A percentile compares a stretch with the other conserved stretches of the same genome.
phyloP scores from a whole-genome alignment of 2,113 vertebrate genomes.

The Formicarius rufipectus region DNA sequence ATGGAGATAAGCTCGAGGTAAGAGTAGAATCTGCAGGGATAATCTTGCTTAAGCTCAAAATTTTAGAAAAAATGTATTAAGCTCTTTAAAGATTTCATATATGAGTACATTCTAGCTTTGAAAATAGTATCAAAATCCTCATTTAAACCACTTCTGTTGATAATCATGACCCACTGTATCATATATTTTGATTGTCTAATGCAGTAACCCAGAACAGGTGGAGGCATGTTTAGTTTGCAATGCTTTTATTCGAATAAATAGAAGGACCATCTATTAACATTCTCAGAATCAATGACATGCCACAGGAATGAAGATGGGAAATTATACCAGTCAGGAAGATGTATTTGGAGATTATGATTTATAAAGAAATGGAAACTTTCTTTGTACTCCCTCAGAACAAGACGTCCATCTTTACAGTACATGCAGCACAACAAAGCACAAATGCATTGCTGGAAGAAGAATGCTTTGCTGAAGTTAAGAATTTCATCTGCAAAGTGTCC shows the following conservation, averaged over 20 bases:
- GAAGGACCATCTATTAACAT: not conserved
- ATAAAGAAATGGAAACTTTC: not conserved
- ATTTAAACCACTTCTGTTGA: not conserved
- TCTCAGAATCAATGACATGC: not conserved
- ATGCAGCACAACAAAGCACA: not conserved
- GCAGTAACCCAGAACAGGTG: not conserved
- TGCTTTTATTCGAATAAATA: slow-evolving; percentile 67
- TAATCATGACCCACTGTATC: not conserved
- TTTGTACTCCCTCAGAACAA: not conserved
- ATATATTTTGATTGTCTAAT: not conserved
- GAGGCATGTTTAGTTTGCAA: not conserved
- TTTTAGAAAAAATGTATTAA: not conserved
- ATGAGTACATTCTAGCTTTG: not conserved
- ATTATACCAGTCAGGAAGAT: not conserved
- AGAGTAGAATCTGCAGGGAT: not conserved
- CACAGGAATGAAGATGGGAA: not conserved
- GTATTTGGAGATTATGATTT: not conserved
- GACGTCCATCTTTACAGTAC: not conserved
- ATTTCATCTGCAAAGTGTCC: not conserved
- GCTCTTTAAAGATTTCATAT: not conserved
- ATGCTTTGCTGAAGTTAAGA: not conserved
- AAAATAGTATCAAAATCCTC: not conserved
- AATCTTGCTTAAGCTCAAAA: not conserved
- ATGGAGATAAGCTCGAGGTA: not conserved
- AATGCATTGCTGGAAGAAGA: not conserved